Percentiles rank a stretch among this genome's conserved stretches.
Conservation (phyloP, 1,140 invertebrate genomes). For the Orussus abietinus region DNA sequence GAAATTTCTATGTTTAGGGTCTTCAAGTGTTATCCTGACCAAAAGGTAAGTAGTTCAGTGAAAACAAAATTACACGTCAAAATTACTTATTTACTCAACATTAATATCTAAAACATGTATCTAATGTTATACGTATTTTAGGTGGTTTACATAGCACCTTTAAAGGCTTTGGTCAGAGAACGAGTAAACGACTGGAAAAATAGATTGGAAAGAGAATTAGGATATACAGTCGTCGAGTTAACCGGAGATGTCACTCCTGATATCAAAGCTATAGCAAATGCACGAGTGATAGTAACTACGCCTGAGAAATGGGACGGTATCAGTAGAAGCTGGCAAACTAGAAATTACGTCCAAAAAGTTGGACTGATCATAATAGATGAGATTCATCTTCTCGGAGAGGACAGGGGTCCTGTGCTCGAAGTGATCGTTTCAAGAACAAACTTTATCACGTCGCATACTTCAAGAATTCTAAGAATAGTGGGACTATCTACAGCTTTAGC, state of each 20-base stretch:
- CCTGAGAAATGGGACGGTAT: constrained; percentile 99
- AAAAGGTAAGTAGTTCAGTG: constrained; percentile 63
- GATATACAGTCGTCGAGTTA: constrained; percentile 89
- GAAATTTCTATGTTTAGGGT: constrained; percentile 96
- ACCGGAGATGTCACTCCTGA: constrained; percentile 97
- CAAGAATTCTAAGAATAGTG: constrained; percentile 76
- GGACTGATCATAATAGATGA: constrained; percentile 96
- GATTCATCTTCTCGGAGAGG: constrained; percentile 93
- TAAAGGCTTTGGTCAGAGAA: constrained; percentile 97
- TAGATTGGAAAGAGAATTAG: constrained; percentile 73
- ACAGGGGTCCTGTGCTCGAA: constrained; percentile 80
- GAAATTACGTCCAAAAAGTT: constrained; percentile 91
- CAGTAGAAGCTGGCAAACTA: constrained; percentile 94
- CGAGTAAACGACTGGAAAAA: constrained; percentile 93
- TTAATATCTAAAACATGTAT: neutral
- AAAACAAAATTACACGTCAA: constrained; percentile 17
- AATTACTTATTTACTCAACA: constrained; percentile 4
- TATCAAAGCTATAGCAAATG: constrained; percentile 73
- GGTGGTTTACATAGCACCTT: constrained; percentile 96
- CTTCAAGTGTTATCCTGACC: constrained; percentile 76
- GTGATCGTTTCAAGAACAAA: constrained; percentile 87
- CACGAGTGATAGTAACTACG: constrained; percentile 95
- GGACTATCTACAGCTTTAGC: constrained; percentile 96
- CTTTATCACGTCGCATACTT: constrained; percentile 86
- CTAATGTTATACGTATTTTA: constrained; percentile 39